These are phyloP conservation scores for Phodopus roborovskii DNA, from an alignment of 2,113 vertebrate species.

Conservation along the genomic window DNA sequence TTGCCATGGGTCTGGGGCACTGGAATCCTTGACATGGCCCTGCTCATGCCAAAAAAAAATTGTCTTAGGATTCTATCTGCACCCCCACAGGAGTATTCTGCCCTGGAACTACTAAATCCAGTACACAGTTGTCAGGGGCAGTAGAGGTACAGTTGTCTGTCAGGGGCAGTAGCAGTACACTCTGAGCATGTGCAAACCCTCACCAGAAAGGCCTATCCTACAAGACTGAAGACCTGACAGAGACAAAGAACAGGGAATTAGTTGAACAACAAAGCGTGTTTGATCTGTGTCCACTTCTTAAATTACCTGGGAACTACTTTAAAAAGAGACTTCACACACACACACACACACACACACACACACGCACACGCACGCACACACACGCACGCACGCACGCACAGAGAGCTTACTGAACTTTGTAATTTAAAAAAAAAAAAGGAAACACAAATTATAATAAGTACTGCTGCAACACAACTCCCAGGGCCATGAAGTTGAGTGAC, in stretches of 20 bases:
- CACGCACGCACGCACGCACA: background rate
- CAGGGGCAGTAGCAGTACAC: background rate
- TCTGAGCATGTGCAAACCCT: background rate
- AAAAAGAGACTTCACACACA: background rate
- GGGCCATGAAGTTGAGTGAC: background rate
- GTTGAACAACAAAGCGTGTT: background rate
- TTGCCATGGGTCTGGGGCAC: background rate
- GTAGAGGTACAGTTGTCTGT: no score
- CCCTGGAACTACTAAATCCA: background rate
- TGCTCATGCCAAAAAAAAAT: background rate
- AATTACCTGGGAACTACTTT: background rate
- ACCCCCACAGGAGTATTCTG: background rate
- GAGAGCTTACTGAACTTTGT: conserved; percentile 38
- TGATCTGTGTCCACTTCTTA: background rate
- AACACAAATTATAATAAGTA: conserved; percentile 4
- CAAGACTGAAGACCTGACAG: background rate
- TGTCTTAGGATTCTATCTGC: background rate
- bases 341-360: background rate
- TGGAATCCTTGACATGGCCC: background rate
- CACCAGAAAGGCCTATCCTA: background rate
- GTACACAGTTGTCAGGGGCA: background rate
- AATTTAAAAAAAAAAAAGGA: conserved; percentile 20
- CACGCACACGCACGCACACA: background rate
- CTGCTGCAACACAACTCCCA: background rate
- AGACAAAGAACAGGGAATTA: conserved; percentile 2